Evolutionary conservation across 2,888 invertebrate genomes (phyloP), one percentile per base, ranked within the genome.

Genomic region (Caenorhabditis virilis): DNA sequence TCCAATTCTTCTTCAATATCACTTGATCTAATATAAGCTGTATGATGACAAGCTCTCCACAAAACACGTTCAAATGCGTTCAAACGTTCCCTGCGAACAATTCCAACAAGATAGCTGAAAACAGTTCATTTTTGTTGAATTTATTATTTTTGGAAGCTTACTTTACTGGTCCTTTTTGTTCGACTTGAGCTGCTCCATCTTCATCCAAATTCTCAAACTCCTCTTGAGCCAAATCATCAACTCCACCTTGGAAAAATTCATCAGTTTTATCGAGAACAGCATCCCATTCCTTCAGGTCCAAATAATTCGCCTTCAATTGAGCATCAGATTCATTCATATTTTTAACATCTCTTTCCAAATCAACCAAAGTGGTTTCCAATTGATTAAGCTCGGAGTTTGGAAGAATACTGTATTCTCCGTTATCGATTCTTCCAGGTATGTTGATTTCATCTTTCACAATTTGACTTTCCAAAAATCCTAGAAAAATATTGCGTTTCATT

Each of bases 331-430:
- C 79, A 50, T 77, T 78, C 82, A 82, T 82, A 63, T 78, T 74
- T 67, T 69, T 72, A 11, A 82, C 80, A 50, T 82, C 82, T 18
- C 76, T 68, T 57, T 82, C 82, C 55, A 81, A 60, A 54, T 82
- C 82, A n/a, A 69, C 67, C 26, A 82, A 66, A 4, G 80, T 82
- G 41, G 73, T 60, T 89, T 98, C 97, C 66, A 98, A 88, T 86
- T 97, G 95, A 77, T 95, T 94, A 93, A 98, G 95, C 87, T 98
- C 97, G 71, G 94, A 88, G 0, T 95, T 95, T 80, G 94, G 93
- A 0, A 97, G 95, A n/a, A 95, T 95, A 85, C 95, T 95, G 58
- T 75, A 74, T 35, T 73, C 73, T 26, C 78, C 79, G 26, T 74
- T 70, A 43, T 73, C 76, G 9, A 76, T 65, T 41, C 60, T 94